Evolutionary conservation across 64 coral and sea anemone genomes (phyloP), one percentile per base, ranked within the genome.

Genomic region (Montipora sp.): DNA sequence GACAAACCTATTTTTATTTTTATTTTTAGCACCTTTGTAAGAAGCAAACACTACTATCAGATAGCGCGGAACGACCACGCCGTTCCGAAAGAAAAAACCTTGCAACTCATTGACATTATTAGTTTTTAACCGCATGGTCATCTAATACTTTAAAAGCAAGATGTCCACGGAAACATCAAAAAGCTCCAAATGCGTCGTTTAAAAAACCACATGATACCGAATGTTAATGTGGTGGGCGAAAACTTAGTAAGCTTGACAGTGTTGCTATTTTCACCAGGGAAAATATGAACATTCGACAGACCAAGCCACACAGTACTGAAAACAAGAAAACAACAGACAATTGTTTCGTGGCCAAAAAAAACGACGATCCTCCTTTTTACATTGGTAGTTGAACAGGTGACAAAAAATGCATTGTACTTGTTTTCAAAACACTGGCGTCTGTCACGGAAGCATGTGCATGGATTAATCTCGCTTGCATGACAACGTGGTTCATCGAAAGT

Each of bases 81-180:
- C 53, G 11, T 85, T 65, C 18, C 15, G n/a, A 85, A 47, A 71
- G 12, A 1, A 7, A 21, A 71, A 71, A 65, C 18, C 82, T 22
- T 48, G 9, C 82, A 43, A 44, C 66, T 61, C 27, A 84, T 68
- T 68, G 81, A 69, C 43, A 48, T 72, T 16, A 50, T 47, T 71
- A 49, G 27, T 71, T 85, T 85, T 18, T 47, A 71, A 85, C n/a
- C 45, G n/a, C 45, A 71, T 72, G 46, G 82, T 69, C 82, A 85
- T 50, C n/a, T 72, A 85, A 85, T 85, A 72, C 47, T 50, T 71
- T 85, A 72, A 85, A 85, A 85, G 82, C 47, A 85, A 12, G 65
- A 71, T 50, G 68, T 51, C 6, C 18, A 12, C 44, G 65, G 45
- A 45, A 85, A 85, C 82, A 85, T 85, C 65, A 85, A 70, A 50